Conservation (phyloP, 30 jellyfish, hydroid and myxozoan species). For the Pelagia noctiluca region DNA sequence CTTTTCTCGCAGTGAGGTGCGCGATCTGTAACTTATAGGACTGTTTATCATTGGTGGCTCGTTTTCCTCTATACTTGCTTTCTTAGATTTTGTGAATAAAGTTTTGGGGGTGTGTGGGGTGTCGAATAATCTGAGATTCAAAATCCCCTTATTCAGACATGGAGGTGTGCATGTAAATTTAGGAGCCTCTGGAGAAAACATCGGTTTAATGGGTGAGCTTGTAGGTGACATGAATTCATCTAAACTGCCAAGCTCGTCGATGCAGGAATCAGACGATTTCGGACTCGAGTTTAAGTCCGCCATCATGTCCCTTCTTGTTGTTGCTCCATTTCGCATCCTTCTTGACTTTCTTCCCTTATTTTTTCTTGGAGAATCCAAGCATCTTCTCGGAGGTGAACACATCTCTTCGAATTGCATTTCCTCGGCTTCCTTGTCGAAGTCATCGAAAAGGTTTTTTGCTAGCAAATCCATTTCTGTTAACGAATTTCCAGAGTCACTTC, state of each 20-base stretch:
- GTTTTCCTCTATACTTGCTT: conserved; percentile 53
- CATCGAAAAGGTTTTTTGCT: conserved; percentile 71
- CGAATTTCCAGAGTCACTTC: no score
- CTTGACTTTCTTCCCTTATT: background rate
- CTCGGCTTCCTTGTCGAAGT: conserved; percentile 31
- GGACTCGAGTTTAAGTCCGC: conserved; percentile 52
- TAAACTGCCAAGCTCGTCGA: conserved; percentile 66
- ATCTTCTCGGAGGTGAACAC: conserved; percentile 24
- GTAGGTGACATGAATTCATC: conserved; percentile 80
- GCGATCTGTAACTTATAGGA: conserved; percentile 32
- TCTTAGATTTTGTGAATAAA: conserved; percentile 71
- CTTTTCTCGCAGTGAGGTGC: conserved; percentile 65
- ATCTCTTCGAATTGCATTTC: background rate
- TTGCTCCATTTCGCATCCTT: background rate
- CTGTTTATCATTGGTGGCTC: background rate
- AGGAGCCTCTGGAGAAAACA: conserved; percentile 28
- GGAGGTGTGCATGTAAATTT: conserved; percentile 80
- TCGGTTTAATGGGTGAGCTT: conserved; percentile 59
- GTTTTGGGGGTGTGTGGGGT: conserved; percentile 97
- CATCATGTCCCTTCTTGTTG: background rate
- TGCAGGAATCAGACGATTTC: conserved; percentile 63
- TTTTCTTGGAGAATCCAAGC: background rate
- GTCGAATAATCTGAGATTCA: conserved; percentile 80
- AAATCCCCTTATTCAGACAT: conserved; percentile 82
- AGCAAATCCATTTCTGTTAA: conserved; percentile 79